These are phyloP conservation scores for Nebria brevicollis DNA, from an alignment of 2,888 invertebrate species.

Conservation along the genomic window DNA sequence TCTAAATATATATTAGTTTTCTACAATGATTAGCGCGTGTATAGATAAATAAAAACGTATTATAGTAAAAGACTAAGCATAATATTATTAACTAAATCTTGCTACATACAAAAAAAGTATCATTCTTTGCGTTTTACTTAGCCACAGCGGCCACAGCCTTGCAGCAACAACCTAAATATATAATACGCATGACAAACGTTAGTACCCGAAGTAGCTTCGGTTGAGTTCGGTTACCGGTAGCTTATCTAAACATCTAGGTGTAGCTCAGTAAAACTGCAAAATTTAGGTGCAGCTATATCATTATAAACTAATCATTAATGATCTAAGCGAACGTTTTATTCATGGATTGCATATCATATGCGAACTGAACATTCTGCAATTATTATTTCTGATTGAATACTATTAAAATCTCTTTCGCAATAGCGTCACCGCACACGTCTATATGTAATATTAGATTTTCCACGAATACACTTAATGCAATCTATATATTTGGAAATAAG, in stretches of 20 bases:
- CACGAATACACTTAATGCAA: neutral
- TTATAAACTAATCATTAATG: conserved; percentile 10
- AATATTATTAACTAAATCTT: no score
- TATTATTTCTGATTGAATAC: neutral
- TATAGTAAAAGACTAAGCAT: no score
- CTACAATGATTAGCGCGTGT: neutral
- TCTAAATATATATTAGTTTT: neutral
- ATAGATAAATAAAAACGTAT: no score
- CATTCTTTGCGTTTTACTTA: neutral
- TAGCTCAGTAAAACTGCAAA: neutral
- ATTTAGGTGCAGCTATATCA: conserved; percentile 10
- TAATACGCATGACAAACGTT: neutral
- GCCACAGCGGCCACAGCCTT: no score
- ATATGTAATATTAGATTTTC: conserved; percentile 3
- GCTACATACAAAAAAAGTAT: neutral
- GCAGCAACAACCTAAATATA: neutral
- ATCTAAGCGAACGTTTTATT: neutral
- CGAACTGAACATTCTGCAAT: neutral
- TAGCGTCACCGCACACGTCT: neutral
- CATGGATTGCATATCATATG: conserved; percentile 11
- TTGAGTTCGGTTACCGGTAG: conserved; percentile 10
- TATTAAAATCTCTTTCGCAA: neutral
- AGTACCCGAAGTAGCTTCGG: neutral
- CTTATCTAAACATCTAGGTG: conserved; percentile 20
- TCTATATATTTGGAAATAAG: neutral